These are phyloP conservation scores for Amia ocellicauda DNA, from an alignment of 2,113 vertebrate genomes.

Conservation along the genomic window DNA sequence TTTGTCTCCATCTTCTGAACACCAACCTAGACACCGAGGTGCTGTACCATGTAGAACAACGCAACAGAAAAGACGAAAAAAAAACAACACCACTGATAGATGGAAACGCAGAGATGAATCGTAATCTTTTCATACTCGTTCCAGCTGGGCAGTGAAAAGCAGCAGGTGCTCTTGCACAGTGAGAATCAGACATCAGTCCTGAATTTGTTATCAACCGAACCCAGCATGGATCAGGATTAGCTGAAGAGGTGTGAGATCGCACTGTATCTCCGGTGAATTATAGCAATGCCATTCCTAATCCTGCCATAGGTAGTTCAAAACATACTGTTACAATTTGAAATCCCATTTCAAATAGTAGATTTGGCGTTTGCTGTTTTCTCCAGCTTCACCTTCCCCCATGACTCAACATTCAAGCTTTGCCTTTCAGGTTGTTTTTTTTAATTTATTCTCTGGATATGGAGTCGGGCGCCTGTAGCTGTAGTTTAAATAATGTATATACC, in stretches of 20 bases:
- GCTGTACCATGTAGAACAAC: no score
- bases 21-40: no score
- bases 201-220: not conserved
- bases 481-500: not conserved
- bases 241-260: not conserved
- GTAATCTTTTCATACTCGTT: not conserved
- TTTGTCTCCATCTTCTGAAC: no score
- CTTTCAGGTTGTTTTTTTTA: not conserved
- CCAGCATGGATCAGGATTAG: not conserved
- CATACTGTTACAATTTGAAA: not conserved
- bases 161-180: no score
- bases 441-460: not conserved
- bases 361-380: not conserved
- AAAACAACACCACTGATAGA: no score
- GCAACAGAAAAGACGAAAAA: no score
- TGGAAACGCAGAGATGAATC: no score
- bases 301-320: not conserved
- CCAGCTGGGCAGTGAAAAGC: no score
- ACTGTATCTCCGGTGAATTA: not conserved
- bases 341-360: not conserved
- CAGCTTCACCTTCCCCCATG: not conserved
- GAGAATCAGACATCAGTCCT: not conserved
- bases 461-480: not conserved
- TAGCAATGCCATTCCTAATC: constrained; percentile 1
- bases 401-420: not conserved